Evolutionary conservation across 1,140 invertebrate genomes (phyloP), one percentile per base, ranked within the genome.

Genomic region (Tetragonula clypearis): DNA sequence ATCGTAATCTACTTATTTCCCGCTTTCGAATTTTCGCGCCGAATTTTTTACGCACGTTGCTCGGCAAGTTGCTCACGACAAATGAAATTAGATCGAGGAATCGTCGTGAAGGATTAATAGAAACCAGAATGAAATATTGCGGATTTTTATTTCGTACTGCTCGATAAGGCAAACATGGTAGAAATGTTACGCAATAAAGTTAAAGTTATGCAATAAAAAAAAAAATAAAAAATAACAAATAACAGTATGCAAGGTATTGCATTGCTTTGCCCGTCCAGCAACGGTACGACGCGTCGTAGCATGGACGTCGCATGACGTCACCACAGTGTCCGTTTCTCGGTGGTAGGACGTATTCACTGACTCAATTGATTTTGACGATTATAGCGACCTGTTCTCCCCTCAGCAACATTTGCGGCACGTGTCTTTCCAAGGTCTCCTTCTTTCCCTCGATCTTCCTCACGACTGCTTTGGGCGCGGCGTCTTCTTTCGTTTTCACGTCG

Each of bases 331-430:
- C 73, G 62, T 72, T 86, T 49, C 80, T 35, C 41, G 26, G 17
- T 49, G n/a, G 58, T 35, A 56, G 60, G 73, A 76, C 82, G 56
- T 71, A 84, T 84, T 84, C 77, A 84, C 76, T 1, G 77, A 41
- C 21, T 84, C 82, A 90, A 90, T 90, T 87, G 82, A 95, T 93
- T 93, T 94, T 95, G 86, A 94, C 90, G 85, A 97, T 95, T 66
- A 97, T 92, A 30, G 96, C 98, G 53, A 99, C 96, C 93, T 98
- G 98, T 93, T 99, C 98, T 35, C 98, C 98, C 83, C 98, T 95
- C 72, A 99, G 94, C 91, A 99, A 93, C 86, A 98, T 88, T 93
- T 98, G 97, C 65, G 96, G 96, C n/a, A 98, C 94, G 93, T 97
- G 96, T 77, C 98, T 95, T 53, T 96, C 95, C 92, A 97, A 97